Evolutionary conservation across 2,113 vertebrate genomes (phyloP).

Genomic region (Stictonetta naevosa): DNA sequence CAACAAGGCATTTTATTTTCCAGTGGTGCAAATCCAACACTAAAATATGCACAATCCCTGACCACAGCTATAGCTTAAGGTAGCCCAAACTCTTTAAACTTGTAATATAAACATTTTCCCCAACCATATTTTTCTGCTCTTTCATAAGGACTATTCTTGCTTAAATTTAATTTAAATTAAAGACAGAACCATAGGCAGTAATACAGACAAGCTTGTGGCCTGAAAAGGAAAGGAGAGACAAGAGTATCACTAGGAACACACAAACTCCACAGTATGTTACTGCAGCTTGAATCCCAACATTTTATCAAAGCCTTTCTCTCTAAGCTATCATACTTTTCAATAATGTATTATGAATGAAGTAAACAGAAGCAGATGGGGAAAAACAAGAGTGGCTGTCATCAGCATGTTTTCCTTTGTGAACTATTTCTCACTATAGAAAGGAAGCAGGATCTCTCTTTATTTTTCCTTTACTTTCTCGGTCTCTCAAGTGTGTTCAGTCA

Average conservation of each 20-base stretch:
- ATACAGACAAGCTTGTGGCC: neutral
- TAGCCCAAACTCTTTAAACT: slow-evolving; percentile 31
- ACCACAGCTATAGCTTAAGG: slow-evolving; percentile 37
- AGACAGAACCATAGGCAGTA: neutral
- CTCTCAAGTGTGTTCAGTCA: neutral
- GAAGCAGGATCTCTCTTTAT: neutral
- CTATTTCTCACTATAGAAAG: neutral
- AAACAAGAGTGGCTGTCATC: neutral
- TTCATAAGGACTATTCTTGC: neutral
- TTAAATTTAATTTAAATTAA: slow-evolving; percentile 38
- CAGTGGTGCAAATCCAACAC: slow-evolving; percentile 33
- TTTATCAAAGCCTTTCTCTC: neutral
- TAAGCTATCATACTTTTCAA: neutral
- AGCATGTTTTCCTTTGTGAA: neutral
- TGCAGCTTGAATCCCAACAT: neutral
- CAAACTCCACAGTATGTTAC: neutral
- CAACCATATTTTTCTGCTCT: neutral
- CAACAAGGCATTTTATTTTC: slow-evolving; percentile 50
- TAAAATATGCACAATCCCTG: slow-evolving; percentile 47
- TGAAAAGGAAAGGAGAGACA: neutral
- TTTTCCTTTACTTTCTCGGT: neutral
- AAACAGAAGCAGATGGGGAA: neutral
- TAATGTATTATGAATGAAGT: neutral
- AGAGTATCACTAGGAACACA: neutral
- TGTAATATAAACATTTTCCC: slow-evolving; percentile 32